These are phyloP conservation scores for Porites divaricata DNA, from an alignment of 92 coral and sea anemone species.

Conservation along the genomic window DNA sequence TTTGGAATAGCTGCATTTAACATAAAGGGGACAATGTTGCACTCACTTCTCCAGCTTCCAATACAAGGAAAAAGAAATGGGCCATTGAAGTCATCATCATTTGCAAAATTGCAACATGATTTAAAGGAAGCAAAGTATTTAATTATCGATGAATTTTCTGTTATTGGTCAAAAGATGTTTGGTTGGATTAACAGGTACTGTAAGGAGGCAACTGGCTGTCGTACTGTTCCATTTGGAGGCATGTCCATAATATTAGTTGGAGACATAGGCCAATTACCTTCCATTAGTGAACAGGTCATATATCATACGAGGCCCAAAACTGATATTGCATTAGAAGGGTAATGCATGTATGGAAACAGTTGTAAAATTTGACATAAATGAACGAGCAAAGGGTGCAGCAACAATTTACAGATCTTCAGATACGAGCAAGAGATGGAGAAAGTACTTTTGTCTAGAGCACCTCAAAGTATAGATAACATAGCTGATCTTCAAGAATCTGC, in stretches of 20 bases:
- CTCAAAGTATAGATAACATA: too few species aligned
- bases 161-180: conserved; percentile 54
- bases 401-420: too few species aligned
- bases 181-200: conserved; percentile 48
- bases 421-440: too few species aligned
- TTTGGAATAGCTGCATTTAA: conserved; percentile 60
- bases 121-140: conserved; percentile 15
- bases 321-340: conserved; percentile 1
- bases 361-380: too few species aligned
- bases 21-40: conserved; percentile 45
- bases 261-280: conserved; percentile 34
- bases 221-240: conserved; percentile 32
- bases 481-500: neutral
- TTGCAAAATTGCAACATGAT: conserved; percentile 42
- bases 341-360: too few species aligned
- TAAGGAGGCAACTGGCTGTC: conserved; percentile 42
- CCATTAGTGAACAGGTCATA: conserved; percentile 39
- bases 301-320: conserved; percentile 45
- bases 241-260: conserved; percentile 41
- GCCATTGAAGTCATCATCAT: conserved; percentile 32
- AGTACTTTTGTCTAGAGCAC: too few species aligned
- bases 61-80: conserved; percentile 39
- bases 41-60: conserved; percentile 58
- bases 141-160: conserved; percentile 54
- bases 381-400: too few species aligned